Base-by-base conservation (phyloP, 92 coral and sea anemone species). In the Blastomussa wellsi region DNA sequence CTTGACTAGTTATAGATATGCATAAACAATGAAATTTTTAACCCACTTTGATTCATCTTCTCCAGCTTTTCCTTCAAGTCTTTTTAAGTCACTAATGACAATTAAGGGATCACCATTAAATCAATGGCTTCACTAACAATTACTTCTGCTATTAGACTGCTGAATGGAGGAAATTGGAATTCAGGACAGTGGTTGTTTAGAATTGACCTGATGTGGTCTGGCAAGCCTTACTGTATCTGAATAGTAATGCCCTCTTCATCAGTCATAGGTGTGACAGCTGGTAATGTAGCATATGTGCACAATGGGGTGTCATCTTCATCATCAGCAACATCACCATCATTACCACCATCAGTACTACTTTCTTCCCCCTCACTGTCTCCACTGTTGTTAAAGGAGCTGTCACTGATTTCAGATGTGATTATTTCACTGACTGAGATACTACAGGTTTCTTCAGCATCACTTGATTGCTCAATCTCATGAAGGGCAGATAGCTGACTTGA, bases 81-180 rank as follows among this genome's bases (percentile, higher is more conserved):
- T 80, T 67, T 84, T 70, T 36, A 88, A 57, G 77, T 87, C 89
- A 33, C 62, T 41, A 17, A 57, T 64, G 68, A 55, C 52, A 35
- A 53, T 71, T 70, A 86, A 86, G 47, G 90, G 62, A 62, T 86
- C 72, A 53, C 80, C 89, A 79, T 86, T 70, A 86, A 79, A 86
- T 86, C 90, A 86, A 80, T 64, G 47, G 51, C 80, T 70, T 72
- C 59, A 44, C 86, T 79, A 19, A 86, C 39, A 47, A 86, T 86
- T 44, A 69, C 26, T 38, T 79, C 64, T 69, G 76, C 90, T 16
- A 86, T 85, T 51, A 51, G 32, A 71, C 65, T 79, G 64, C 79
- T 86, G 69, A 71, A 84, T 57, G 88, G 76, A 77, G 62, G 68
- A 84, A 53, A 26, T 64, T 76, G 75, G 69, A 84, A 76, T 67